These are phyloP conservation scores for Aphelocoma californica DNA, from an alignment of 2,797 vertebrate genomes.

Conservation along the genomic window DNA sequence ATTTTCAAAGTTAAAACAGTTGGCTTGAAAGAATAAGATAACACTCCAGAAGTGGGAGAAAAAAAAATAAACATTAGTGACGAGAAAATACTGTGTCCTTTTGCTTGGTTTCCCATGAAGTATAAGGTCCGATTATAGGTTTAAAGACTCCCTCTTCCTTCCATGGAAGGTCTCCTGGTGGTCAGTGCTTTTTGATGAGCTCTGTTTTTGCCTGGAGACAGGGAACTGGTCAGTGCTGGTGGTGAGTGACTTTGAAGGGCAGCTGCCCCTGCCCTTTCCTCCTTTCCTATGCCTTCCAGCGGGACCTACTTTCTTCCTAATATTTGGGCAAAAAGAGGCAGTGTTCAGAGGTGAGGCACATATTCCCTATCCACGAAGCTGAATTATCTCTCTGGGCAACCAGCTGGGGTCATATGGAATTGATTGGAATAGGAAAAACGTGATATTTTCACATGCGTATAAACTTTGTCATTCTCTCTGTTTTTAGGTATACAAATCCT, in stretches of 20 bases:
- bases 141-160: background rate
- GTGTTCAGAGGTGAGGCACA: background rate
- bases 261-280: background rate
- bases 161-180: background rate
- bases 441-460: background rate
- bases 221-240: background rate
- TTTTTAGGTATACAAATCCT: background rate
- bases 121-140: background rate
- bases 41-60: background rate
- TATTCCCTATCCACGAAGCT: fast-evolving
- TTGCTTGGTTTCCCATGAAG: background rate
- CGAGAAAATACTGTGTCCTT: background rate
- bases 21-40: background rate
- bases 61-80: background rate
- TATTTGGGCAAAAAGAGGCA: background rate
- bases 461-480: background rate
- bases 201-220: fast-evolving
- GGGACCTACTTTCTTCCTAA: background rate
- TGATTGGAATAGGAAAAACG: background rate
- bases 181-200: background rate
- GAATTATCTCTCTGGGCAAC: background rate
- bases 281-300: background rate
- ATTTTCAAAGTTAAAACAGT: background rate
- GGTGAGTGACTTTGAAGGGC: background rate
- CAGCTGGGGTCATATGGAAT: background rate